Evolutionary conservation across 2,888 invertebrate species (phyloP).

Genomic region (Drosophila crucigera): DNA sequence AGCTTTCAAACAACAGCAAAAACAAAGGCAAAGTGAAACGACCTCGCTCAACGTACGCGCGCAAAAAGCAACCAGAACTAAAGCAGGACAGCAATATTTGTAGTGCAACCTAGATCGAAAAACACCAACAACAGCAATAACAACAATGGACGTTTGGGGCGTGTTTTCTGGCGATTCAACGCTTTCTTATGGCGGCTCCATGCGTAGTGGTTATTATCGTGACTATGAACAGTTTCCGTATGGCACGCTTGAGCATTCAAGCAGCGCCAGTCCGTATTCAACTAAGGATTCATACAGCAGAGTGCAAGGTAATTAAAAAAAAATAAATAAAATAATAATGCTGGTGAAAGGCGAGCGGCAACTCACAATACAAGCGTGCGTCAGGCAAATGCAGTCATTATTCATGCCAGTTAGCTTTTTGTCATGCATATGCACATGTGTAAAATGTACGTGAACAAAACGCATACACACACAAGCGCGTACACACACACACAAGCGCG

Average conservation of each 20-base stretch:
- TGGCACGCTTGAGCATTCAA: conserved; percentile 82
- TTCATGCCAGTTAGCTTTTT: conserved; percentile 44
- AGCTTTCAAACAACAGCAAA: conserved; percentile 19
- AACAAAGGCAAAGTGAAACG: conserved; percentile 71
- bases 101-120: conserved; percentile 40
- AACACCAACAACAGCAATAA: conserved; percentile 14
- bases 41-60: conserved; percentile 73
- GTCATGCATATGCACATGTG: conserved; percentile 31
- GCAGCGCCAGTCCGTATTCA: conserved; percentile 66
- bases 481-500: no score
- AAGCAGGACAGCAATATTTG: conserved; percentile 13
- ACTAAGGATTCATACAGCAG: conserved; percentile 84
- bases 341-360: neutral
- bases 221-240: conserved; percentile 86
- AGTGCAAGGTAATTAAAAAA: conserved; percentile 83
- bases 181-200: conserved; percentile 86
- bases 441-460: conserved; percentile 1
- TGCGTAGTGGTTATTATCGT: conserved; percentile 86
- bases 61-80: conserved; percentile 38
- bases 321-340: conserved; percentile 1
- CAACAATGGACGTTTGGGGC: conserved; percentile 86
- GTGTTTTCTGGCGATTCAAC: conserved; percentile 87
- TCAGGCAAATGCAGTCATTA: conserved; percentile 22
- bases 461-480: neutral
- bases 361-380: conserved; percentile 14